Conservation (phyloP, 2,113 vertebrate genomes). For the Cynopterus brachyotis region DNA sequence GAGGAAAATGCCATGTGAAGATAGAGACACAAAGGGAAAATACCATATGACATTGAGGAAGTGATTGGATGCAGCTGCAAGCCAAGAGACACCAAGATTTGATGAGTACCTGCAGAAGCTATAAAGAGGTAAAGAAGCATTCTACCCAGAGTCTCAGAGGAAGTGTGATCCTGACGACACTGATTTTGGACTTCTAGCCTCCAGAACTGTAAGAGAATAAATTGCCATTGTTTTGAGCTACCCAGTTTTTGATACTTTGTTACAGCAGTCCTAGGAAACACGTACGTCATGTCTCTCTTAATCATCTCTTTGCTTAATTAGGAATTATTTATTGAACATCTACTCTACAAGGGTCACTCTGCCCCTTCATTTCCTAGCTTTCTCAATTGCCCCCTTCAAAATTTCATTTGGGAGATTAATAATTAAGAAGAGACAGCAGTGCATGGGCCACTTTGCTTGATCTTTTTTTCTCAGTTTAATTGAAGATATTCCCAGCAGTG, state of each 20-base stretch:
- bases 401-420: conserved; percentile 10
- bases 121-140: neutral
- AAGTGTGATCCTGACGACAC: neutral
- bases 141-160: neutral
- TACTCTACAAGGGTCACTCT: neutral
- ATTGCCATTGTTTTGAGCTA: neutral
- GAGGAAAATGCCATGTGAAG: neutral
- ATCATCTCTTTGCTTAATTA: neutral
- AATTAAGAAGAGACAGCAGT: conserved; percentile 12
- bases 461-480: neutral
- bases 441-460: conserved; percentile 4
- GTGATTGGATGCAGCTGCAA: neutral
- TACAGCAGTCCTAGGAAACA: neutral
- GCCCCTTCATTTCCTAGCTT: neutral
- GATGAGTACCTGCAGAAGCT: neutral
- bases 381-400: neutral
- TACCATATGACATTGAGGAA: neutral
- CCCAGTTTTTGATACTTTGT: neutral
- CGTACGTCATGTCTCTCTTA: neutral
- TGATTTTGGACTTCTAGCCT: neutral
- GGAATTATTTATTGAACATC: conserved; percentile 5
- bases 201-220: neutral
- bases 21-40: neutral
- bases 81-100: neutral
- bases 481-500: conserved; percentile 38